Conservation (phyloP, 2,888 invertebrate species). For the Hyposoter didymator region DNA sequence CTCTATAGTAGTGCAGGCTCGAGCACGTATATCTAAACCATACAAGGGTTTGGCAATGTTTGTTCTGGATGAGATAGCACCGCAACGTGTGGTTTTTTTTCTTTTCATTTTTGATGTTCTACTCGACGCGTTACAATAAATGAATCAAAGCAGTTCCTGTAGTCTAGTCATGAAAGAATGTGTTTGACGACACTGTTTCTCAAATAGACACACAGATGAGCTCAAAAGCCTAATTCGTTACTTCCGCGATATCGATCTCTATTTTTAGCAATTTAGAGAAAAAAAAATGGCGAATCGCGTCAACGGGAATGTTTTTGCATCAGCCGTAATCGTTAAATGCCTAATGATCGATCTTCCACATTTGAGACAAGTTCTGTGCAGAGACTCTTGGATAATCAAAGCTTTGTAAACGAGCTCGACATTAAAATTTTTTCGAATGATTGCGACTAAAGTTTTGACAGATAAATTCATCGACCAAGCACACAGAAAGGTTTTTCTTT, state of each 20-base stretch:
- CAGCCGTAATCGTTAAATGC: background rate
- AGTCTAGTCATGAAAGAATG: background rate
- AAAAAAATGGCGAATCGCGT: background rate
- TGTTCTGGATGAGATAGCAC: slow-evolving; percentile 68
- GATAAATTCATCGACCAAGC: background rate
- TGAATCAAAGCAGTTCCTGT: slow-evolving; percentile 5
- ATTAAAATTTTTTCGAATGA: background rate
- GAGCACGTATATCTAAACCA: slow-evolving; percentile 76
- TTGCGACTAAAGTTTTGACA: background rate
- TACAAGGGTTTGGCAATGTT: slow-evolving; percentile 80
- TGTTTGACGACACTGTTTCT: background rate
- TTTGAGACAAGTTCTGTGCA: background rate
- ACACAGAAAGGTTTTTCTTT: slow-evolving; percentile 28
- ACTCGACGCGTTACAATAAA: slow-evolving; percentile 58
- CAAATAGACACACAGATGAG: background rate
- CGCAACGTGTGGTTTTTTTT: slow-evolving; percentile 35
- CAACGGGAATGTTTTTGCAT: background rate
- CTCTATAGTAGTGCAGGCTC: slow-evolving; percentile 39
- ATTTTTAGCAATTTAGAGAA: background rate
- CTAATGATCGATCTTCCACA: background rate
- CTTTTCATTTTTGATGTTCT: slow-evolving; percentile 60
- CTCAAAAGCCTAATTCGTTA: background rate
- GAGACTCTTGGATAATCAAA: background rate
- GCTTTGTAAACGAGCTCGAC: background rate
- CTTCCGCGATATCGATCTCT: background rate